A percentile compares a stretch with the other conserved stretches of the same genome.
Evolutionary conservation across 2,888 invertebrate species (phyloP).

Genomic region (Drosophila affinis): DNA sequence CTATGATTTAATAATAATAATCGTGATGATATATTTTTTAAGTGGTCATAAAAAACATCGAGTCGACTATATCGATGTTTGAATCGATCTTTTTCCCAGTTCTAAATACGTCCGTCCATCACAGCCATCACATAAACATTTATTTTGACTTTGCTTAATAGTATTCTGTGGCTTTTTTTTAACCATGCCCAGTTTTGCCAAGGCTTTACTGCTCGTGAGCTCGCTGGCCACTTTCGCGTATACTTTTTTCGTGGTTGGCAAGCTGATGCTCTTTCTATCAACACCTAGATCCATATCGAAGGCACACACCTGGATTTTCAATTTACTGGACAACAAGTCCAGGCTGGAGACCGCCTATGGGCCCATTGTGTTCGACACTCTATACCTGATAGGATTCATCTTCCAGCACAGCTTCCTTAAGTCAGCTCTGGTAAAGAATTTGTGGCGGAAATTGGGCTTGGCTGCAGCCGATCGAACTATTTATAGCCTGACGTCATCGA

Average conservation of each 20-base stretch:
- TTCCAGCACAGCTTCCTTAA: constrained; percentile 86
- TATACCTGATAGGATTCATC: constrained; percentile 85
- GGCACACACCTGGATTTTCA: constrained; percentile 80
- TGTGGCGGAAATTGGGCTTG: constrained; percentile 83
- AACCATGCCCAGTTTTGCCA: constrained; percentile 76
- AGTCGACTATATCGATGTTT: background rate
- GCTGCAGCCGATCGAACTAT: constrained; percentile 84
- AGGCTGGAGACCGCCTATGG: constrained; percentile 82
- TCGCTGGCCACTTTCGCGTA: constrained; percentile 84
- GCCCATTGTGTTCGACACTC: constrained; percentile 84
- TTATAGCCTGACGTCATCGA: constrained; percentile 84
- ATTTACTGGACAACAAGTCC: constrained; percentile 81
- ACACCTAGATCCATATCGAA: constrained; percentile 82
- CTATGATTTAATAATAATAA: too few relatives aligned
- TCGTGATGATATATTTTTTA: too few relatives aligned
- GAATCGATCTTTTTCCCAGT: background rate
- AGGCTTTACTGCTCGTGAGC: constrained; percentile 76
- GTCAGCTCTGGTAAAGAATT: constrained; percentile 83
- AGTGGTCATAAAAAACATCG: too few relatives aligned
- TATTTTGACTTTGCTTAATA: background rate
- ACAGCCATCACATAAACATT: background rate
- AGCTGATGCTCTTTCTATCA: constrained; percentile 86
- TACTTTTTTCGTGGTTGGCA: constrained; percentile 85
- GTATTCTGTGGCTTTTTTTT: background rate
- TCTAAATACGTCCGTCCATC: background rate